Evolutionary conservation across 2,888 invertebrate species (phyloP), one percentile per base, ranked within the genome.

Genomic region (Parelbella ahira): DNA sequence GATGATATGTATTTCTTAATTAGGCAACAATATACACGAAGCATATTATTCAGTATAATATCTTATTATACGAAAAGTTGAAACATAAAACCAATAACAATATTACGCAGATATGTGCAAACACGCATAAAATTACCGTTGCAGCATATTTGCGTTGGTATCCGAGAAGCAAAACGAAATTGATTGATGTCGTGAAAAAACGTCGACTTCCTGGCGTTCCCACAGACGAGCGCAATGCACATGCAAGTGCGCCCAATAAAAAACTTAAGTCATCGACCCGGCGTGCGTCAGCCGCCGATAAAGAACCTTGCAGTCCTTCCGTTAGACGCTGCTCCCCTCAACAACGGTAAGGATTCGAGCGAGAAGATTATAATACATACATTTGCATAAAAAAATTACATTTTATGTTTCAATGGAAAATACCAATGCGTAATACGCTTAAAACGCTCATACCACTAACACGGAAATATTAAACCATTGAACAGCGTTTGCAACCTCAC

Each of bases 201-300:
- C 52, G 47, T 48, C 47, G 48, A 61, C 67, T 63, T 70, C 62
- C 67, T 60, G 64, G 21, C 63, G 79, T 81, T 83, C 86, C 81
- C 83, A 83, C 81, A 79, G 70, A 63, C 64, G n/a, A n/a, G 20
- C 20, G 62, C 65, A 62, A 53, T 64, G 66, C 69, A 68, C 60
- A 64, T 69, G 71, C 68, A 65, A 59, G 50, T 58, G 63, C 53
- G 49, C 48, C 69, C 73, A 78, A 79, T 80, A 83, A 81, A 81
- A 79, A 75, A 67, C 21, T 50, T 61, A 59, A 78, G 83, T 82
- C 86, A 69, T 68, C 68, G 86, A 86, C 86, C 84, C 68, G 73
- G 64, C 58, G 69, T 83, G 83, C 86, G 83, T 84, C 84, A 83
- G 56, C 48, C 53, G 56, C 60, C 66, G 76, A 79, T 79, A 80